These are phyloP conservation scores for Drosophila ustulata DNA, from an alignment of 2,888 invertebrate species.

Conservation along the genomic window DNA sequence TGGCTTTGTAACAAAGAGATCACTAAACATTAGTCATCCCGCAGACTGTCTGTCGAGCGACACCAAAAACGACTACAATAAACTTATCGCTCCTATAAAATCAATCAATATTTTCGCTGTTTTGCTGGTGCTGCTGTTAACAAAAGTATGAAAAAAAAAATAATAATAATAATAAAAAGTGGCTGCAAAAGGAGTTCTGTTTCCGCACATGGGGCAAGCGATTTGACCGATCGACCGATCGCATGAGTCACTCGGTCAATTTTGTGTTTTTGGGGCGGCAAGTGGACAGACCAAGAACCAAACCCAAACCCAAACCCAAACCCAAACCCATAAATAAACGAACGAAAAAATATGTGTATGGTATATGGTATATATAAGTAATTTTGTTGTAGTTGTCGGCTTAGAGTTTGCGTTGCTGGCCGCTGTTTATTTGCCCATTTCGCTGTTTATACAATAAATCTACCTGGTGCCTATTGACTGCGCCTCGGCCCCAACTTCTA, in stretches of 20 bases:
- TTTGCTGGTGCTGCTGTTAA: constrained; percentile 17
- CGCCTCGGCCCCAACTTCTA: constrained; percentile 54
- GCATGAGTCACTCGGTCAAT: constrained; percentile 56
- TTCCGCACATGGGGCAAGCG: constrained; percentile 58
- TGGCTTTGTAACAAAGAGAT: constrained; percentile 63
- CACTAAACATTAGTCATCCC: constrained; percentile 71
- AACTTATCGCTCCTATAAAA: constrained; percentile 77
- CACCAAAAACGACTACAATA: constrained; percentile 47
- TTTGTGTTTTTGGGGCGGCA: constrained; percentile 56
- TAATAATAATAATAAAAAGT: constrained; percentile 62
- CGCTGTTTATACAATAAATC: constrained; percentile 75
- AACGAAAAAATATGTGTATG: constrained; percentile 38
- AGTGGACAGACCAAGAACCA: constrained; percentile 57
- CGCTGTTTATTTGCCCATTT: constrained; percentile 66
- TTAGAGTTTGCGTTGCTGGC: constrained; percentile 46
- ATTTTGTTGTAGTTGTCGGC: constrained; percentile 28
- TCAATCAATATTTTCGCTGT: constrained; percentile 66
- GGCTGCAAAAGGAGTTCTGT: constrained; percentile 68
- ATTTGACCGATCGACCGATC: constrained; percentile 26
- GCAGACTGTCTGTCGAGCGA: constrained; percentile 38
- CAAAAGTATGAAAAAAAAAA: constrained; percentile 26
- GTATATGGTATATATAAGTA: constrained; percentile 44
- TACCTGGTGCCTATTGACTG: constrained; percentile 53
- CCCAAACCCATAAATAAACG: constrained; percentile 71
- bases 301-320: constrained; percentile 27